Conservation (phyloP, 2,888 invertebrate genomes). For the Hipparchia semele region DNA sequence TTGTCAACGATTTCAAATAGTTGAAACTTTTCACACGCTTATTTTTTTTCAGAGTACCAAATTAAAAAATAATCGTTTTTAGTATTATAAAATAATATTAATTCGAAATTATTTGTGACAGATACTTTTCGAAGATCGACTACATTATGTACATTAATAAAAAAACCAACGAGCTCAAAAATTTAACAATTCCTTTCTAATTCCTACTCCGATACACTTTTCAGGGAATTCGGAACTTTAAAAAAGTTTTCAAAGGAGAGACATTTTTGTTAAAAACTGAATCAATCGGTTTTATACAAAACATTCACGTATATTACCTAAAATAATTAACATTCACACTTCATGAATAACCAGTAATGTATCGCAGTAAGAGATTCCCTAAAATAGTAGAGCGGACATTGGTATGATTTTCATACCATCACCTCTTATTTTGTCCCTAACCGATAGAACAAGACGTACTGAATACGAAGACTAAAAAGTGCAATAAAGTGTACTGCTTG, state of each 20-base stretch:
- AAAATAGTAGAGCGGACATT: not conserved
- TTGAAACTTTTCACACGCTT: not conserved
- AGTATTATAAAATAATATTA: too few species aligned
- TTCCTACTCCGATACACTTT: conserved; percentile 1
- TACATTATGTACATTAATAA: not conserved
- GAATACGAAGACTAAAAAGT: too few species aligned
- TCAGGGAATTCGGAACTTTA: not conserved
- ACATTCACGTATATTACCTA: conserved; percentile 32
- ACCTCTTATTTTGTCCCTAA: not conserved
- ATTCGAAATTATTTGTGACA: too few species aligned
- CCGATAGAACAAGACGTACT: too few species aligned
- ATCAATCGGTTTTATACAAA: conserved; percentile 20
- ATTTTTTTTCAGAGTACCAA: not conserved
- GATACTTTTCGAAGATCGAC: too few species aligned
- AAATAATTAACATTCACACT: conserved; percentile 41
- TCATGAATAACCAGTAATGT: conserved; percentile 44
- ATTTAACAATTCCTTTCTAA: conserved; percentile 2
- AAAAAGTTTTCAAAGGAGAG: not conserved
- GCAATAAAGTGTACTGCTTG: too few species aligned
- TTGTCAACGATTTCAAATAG: not conserved
- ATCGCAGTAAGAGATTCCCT: conserved; percentile 23
- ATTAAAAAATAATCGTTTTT: too few species aligned
- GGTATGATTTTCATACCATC: not conserved
- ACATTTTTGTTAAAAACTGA: conserved; percentile 23
- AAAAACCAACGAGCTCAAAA: not conserved